These are phyloP conservation scores for Paelopatides confundens DNA, from an alignment of 53 echinoderm and acorn worm genomes.

Conservation along the genomic window DNA sequence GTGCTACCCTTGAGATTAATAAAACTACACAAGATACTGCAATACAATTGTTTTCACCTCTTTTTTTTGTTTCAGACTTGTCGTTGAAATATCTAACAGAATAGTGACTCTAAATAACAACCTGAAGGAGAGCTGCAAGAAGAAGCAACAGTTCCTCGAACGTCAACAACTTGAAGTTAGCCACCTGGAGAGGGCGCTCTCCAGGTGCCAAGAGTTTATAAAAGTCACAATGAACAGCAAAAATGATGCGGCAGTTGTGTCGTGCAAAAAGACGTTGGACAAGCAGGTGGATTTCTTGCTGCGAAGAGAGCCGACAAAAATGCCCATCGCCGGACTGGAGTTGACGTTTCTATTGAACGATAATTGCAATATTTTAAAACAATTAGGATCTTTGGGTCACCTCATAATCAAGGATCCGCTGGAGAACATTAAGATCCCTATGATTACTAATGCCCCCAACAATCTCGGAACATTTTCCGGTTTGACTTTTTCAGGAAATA, in stretches of 20 bases:
- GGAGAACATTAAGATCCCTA: conserved; percentile 10
- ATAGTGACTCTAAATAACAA: conserved; percentile 64
- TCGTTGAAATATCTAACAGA: conserved; percentile 75
- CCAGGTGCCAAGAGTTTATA: conserved; percentile 78
- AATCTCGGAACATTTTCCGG: background rate
- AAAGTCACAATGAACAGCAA: conserved; percentile 58
- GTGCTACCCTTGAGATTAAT: no score
- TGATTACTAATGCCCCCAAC: background rate
- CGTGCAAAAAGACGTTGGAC: conserved; percentile 69
- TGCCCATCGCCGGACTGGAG: conserved; percentile 76
- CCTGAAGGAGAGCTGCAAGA: conserved; percentile 68
- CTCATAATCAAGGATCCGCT: conserved; percentile 69
- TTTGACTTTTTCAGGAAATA: background rate
- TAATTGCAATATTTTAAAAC: conserved; percentile 61
- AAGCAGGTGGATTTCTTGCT: conserved; percentile 74
- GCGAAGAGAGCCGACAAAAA: conserved; percentile 68
- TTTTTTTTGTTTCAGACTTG: conserved; percentile 61
- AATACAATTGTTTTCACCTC: background rate
- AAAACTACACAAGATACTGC: no score
- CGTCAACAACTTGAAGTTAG: conserved; percentile 77
- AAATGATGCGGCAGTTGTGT: conserved; percentile 83
- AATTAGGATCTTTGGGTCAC: conserved; percentile 62
- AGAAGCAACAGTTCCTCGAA: conserved; percentile 68
- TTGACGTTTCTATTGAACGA: conserved; percentile 68
- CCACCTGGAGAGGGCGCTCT: conserved; percentile 74